These are phyloP conservation scores for Silurus lanzhouensis DNA, from an alignment of 2,797 vertebrate genomes.

Conservation along the genomic window DNA sequence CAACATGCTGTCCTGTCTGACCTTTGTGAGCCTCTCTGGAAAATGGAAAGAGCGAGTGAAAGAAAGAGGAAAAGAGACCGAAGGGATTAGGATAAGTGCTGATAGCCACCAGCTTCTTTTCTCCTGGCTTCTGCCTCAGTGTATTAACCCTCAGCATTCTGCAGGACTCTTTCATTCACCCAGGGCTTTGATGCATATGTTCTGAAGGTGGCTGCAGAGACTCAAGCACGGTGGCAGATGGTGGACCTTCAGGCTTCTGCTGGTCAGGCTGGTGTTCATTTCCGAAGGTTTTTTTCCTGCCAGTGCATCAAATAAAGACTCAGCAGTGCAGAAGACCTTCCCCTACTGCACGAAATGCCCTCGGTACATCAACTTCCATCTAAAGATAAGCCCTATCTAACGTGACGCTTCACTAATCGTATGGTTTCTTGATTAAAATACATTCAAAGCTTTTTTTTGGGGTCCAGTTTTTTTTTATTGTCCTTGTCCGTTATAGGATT, in stretches of 20 bases:
- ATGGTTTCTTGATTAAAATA: slow-evolving; percentile 30
- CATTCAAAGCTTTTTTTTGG: slow-evolving; percentile 12
- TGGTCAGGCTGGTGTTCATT: slow-evolving; percentile 86
- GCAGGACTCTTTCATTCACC: slow-evolving; percentile 67
- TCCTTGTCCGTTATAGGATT: slow-evolving; percentile 48
- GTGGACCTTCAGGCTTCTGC: slow-evolving; percentile 93
- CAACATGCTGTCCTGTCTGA: slow-evolving; percentile 38
- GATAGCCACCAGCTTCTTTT: slow-evolving; percentile 53
- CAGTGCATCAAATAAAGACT: slow-evolving; percentile 89
- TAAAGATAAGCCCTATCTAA: slow-evolving; percentile 43
- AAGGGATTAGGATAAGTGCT: slow-evolving; percentile 28
- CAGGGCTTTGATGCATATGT: slow-evolving; percentile 91
- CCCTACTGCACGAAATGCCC: slow-evolving; percentile 69
- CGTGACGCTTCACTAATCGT: slow-evolving; percentile 31
- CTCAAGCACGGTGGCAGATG: slow-evolving; percentile 92
- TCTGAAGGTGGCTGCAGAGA: slow-evolving; percentile 89
- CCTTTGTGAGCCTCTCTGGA: slow-evolving; percentile 48
- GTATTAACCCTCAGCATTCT: slow-evolving; percentile 65
- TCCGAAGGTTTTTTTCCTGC: slow-evolving; percentile 83
- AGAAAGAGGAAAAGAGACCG: slow-evolving; percentile 42
- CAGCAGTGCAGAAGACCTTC: slow-evolving; percentile 94
- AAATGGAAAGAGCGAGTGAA: slow-evolving; percentile 38
- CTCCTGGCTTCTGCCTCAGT: slow-evolving; percentile 54
- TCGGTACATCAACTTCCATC: slow-evolving; percentile 42
- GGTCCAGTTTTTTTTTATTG: slow-evolving; percentile 42